Evolutionary conservation across 2,797 vertebrate genomes (phyloP).

Genomic region (Alauda arvensis): DNA sequence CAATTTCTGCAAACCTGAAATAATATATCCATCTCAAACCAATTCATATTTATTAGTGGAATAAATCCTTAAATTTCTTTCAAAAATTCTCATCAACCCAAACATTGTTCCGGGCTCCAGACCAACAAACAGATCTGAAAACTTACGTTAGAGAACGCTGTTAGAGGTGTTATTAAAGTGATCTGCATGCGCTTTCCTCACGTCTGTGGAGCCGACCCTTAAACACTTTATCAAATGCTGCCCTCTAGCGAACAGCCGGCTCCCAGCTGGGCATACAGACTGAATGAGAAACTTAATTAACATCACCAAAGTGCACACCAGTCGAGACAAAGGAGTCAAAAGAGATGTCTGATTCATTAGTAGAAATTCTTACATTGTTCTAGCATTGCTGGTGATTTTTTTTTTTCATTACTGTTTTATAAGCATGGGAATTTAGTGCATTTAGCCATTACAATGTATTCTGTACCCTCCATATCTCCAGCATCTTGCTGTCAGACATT

Average conservation of each 20-base stretch:
- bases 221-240: slow-evolving; percentile 78
- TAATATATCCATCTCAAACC: slow-evolving; percentile 37
- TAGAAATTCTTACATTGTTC: neutral
- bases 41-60: slow-evolving; percentile 60
- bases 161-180: slow-evolving; percentile 34
- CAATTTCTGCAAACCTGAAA: slow-evolving; percentile 45
- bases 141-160: slow-evolving; percentile 7
- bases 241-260: slow-evolving; percentile 72
- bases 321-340: neutral
- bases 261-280: neutral
- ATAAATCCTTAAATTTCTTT: slow-evolving; percentile 57
- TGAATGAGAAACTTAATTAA: neutral
- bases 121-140: slow-evolving; percentile 56
- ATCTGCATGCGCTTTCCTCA: slow-evolving; percentile 10
- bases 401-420: neutral
- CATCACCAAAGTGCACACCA: neutral
- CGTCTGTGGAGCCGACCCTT: neutral
- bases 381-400: neutral
- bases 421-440: neutral
- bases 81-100: slow-evolving; percentile 56
- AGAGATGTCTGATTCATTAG: neutral
- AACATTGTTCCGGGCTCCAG: slow-evolving; percentile 54
- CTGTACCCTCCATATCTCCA: neutral
- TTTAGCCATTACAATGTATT: neutral
- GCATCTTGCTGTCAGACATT: neutral